Percentiles rank a stretch among this genome's conserved stretches.
phyloP scores from a whole-genome alignment of 2,113 vertebrate genomes.

The Rynchops niger region DNA sequence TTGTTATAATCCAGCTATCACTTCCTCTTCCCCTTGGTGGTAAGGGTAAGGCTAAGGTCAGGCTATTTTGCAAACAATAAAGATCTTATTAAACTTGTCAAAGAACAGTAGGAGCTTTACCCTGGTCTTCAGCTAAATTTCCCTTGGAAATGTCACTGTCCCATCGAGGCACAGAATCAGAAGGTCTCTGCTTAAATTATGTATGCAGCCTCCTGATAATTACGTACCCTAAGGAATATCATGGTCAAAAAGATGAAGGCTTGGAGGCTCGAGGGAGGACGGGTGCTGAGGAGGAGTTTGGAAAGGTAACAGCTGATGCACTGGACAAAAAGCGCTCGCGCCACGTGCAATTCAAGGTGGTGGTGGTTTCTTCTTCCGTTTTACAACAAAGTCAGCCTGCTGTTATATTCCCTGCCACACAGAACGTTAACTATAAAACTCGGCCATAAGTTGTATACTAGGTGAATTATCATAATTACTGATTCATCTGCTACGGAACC shows the following conservation, averaged over 20 bases:
- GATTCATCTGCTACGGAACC: not conserved
- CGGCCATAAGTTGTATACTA: not conserved
- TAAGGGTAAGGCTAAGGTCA: slow-evolving; percentile 3
- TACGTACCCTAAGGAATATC: not conserved
- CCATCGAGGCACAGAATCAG: not conserved
- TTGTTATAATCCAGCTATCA: not conserved
- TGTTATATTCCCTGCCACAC: not conserved
- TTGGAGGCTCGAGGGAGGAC: not conserved
- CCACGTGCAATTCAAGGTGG: not conserved
- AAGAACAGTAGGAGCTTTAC: not conserved
- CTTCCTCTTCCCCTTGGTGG: not conserved
- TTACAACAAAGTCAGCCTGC: not conserved
- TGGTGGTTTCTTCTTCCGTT: not conserved
- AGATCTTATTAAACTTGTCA: not conserved
- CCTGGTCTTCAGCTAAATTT: not conserved
- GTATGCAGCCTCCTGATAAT: not conserved
- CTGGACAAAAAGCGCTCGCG: not conserved
- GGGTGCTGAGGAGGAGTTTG: not conserved
- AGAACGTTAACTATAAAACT: not conserved
- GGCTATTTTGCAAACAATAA: not conserved
- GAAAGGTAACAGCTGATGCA: not conserved
- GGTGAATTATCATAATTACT: not conserved
- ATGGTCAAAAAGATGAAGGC: not conserved
- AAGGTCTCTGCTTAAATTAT: slow-evolving; percentile 12
- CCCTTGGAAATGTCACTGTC: slow-evolving; percentile 28